Conservation (phyloP, 2,888 invertebrate species). For the Lycaena phlaeas region DNA sequence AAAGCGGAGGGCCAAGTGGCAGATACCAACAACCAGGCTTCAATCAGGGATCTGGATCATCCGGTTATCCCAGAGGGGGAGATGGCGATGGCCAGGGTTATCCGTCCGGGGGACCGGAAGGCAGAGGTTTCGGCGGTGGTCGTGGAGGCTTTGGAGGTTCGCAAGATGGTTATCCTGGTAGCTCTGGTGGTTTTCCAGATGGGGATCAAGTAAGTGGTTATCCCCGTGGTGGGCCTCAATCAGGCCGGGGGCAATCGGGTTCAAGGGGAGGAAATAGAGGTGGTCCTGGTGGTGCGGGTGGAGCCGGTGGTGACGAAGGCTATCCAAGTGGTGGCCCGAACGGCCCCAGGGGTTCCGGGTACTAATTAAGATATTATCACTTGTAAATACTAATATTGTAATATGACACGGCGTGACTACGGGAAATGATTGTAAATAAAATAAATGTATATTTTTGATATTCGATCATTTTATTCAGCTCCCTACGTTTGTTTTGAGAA, state of each 20-base stretch:
- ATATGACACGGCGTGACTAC: background rate
- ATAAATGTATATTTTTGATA: background rate
- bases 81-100: slow-evolving; percentile 9
- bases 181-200: background rate
- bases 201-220: slow-evolving; percentile 3
- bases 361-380: slow-evolving; percentile 26
- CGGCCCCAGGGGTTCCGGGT: slow-evolving; percentile 58
- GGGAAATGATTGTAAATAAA: slow-evolving; percentile 14
- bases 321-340: slow-evolving; percentile 56
- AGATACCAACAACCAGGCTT: slow-evolving; percentile 20
- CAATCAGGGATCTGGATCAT: slow-evolving; percentile 9
- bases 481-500: no score
- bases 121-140: slow-evolving; percentile 18
- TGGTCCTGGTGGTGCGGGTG: slow-evolving; percentile 25
- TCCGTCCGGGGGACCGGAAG: slow-evolving; percentile 14
- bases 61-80: no score
- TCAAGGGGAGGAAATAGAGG: slow-evolving; percentile 4
- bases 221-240: slow-evolving; percentile 11
- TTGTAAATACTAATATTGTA: slow-evolving; percentile 1
- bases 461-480: no score
- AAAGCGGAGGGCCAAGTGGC: slow-evolving; percentile 27
- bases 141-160: slow-evolving; percentile 11
- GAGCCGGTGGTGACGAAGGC: slow-evolving; percentile 35
- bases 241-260: slow-evolving; percentile 11
- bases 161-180: background rate